Base-by-base conservation (phyloP, 2,797 vertebrate species). In the Gymnothorax javanicus region DNA sequence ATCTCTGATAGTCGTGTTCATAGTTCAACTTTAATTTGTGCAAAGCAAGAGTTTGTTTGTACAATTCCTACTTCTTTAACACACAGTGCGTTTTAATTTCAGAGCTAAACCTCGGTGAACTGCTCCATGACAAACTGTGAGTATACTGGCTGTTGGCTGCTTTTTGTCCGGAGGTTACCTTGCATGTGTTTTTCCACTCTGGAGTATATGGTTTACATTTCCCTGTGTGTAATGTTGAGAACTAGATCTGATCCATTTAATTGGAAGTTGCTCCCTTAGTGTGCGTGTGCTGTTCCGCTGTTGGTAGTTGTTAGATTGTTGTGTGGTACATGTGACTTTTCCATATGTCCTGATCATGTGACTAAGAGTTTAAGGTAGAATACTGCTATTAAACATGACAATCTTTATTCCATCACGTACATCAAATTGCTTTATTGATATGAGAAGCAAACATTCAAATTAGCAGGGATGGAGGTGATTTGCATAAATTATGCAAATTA, bases 41-140 rank as follows among this genome's bases (percentile, higher is more conserved):
- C 11, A 52, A 0, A 52, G 4, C 12, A 9, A 52, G 13, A 33
- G 17, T 67, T 84, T 17, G 50, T n/a, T 25, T 33, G 43, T 25
- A 69, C 67, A 69, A 69, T 69, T 69, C 64, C 6, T 25, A 13
- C 82, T 50, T 86, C 73, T 25, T 81, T 11, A 59, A 54, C 58
- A 52, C 71, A 62, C 43, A 23, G 43, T 59, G 7, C 79, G 73
- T 90, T 90, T 86, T 93, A 4, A 92, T 93, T 91, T 92, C 92
- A 99, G 98, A 99, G 92, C 92, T 99, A 91, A 98, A 98, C 92
- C 96, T 99, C 89, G 98, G 98, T 91, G 98, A 99, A 92, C 92
- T 99, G 89, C 98, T 99, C 94, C 98, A 99, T 95, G 98, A 99
- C 94, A 99, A 99, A 92, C 94, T 99, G 98, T 99, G 94, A 98